Percentiles rank a stretch among this genome's conserved stretches.
These are phyloP conservation scores for Gymnocephalus cernua DNA, from an alignment of 2,113 vertebrate species.

Conservation along the genomic window DNA sequence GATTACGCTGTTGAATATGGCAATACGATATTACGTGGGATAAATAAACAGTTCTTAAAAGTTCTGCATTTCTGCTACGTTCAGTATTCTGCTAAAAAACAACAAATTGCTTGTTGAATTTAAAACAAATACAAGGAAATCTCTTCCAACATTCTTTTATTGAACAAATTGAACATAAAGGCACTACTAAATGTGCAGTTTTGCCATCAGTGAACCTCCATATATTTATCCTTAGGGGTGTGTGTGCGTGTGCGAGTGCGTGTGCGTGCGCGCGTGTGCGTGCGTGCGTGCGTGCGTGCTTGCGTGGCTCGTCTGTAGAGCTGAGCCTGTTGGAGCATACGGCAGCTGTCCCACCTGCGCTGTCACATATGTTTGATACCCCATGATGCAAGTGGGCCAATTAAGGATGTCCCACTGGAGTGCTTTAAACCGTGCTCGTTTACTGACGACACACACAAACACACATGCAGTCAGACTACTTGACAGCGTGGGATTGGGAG, in stretches of 20 bases:
- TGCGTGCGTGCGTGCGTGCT: neutral
- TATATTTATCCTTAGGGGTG: no score
- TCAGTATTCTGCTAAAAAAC: no score
- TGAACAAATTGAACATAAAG: no score
- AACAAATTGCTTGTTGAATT: no score
- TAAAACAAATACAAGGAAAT: no score
- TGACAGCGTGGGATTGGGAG: conserved; percentile 8
- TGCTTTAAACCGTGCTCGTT: conserved; percentile 5
- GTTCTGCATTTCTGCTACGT: no score
- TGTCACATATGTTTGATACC: conserved; percentile 58
- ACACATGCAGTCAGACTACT: neutral
- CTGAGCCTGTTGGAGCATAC: conserved; percentile 11
- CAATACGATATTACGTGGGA: no score
- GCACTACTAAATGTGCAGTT: neutral
- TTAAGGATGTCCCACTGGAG: conserved; percentile 50
- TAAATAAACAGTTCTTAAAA: no score
- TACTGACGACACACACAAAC: conserved; percentile 12
- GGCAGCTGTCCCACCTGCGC: conserved; percentile 55
- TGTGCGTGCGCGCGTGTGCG: neutral
- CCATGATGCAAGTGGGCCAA: conserved; percentile 64
- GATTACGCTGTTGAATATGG: no score
- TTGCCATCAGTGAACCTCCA: conserved; percentile 8
- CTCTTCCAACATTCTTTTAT: no score
- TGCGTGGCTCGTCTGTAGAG: neutral
- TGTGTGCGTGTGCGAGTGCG: neutral